phyloP scores from a whole-genome alignment of 1,140 invertebrate genomes.

The Lutraria rhynchaena region DNA sequence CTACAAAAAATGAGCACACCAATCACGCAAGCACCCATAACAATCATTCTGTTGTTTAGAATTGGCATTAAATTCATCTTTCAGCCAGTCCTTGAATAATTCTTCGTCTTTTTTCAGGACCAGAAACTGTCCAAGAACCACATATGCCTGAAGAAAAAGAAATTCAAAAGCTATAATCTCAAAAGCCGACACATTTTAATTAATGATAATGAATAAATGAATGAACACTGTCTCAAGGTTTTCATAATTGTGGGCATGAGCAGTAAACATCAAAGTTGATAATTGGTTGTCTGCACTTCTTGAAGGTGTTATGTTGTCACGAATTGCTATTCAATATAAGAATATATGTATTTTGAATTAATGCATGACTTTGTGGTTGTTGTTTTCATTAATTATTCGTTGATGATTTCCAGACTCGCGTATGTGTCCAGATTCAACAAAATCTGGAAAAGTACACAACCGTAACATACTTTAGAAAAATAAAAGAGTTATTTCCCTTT shows the following conservation, averaged over 20 bases:
- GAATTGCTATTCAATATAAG: too few species aligned
- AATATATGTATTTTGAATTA: too few species aligned
- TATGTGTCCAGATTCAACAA: too few species aligned
- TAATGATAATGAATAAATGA: background rate
- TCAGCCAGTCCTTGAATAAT: conserved; percentile 98
- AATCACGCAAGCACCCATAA: conserved; percentile 96
- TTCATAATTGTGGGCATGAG: background rate
- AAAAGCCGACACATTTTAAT: background rate
- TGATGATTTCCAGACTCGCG: too few species aligned
- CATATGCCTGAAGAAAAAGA: conserved; percentile 92
- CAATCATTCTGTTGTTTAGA: conserved; percentile 96
- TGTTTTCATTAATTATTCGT: too few species aligned
- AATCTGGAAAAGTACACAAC: too few species aligned
- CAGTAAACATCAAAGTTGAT: background rate
- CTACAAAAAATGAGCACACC: conserved; percentile 81
- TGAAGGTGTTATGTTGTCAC: background rate
- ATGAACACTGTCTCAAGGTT: background rate
- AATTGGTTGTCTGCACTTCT: background rate
- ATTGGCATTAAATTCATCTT: conserved; percentile 94
- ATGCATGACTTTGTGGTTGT: too few species aligned
- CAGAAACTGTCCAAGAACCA: conserved; percentile 98
- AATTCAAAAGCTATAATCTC: background rate
- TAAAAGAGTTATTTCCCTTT: too few species aligned
- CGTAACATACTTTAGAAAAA: too few species aligned
- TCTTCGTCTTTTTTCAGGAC: conserved; percentile 98